Conservation (phyloP, 1,140 invertebrate species). For the Neodiprion virginianus region DNA sequence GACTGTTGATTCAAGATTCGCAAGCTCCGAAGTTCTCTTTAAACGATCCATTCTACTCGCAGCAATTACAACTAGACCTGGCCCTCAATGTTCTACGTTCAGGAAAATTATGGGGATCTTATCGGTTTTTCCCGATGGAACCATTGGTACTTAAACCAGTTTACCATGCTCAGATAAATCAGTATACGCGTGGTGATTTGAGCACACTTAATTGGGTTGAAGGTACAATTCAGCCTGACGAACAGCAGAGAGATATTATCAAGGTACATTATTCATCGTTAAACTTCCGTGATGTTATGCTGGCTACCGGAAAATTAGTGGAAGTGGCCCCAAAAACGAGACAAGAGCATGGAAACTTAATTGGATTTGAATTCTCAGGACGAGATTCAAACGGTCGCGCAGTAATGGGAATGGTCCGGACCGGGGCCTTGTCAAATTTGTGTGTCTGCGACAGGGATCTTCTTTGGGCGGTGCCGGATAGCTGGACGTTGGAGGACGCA, state of each 20-base stretch:
- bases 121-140: conserved; percentile 56
- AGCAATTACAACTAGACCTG: conserved; percentile 57
- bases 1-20: conserved; percentile 31
- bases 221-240: conserved; percentile 34
- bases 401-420: conserved; percentile 45
- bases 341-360: background rate
- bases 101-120: conserved; percentile 52
- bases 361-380: conserved; percentile 54
- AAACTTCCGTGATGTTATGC: background rate
- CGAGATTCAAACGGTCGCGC: conserved; percentile 31
- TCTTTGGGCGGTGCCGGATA: conserved; percentile 77
- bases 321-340: background rate
- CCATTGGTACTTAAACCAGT: conserved; percentile 30
- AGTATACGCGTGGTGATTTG: conserved; percentile 68
- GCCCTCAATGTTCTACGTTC: conserved; percentile 47
- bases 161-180: conserved; percentile 67
- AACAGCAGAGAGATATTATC: conserved; percentile 9
- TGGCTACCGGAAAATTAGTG: background rate
- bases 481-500: conserved; percentile 82
- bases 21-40: conserved; percentile 34
- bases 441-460: conserved; percentile 59
- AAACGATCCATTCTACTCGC: conserved; percentile 29
- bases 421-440: conserved; percentile 36
- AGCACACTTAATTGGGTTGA: conserved; percentile 69
- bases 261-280: background rate